Conservation (phyloP, 2,113 vertebrate genomes). For the Cathartes aura region DNA sequence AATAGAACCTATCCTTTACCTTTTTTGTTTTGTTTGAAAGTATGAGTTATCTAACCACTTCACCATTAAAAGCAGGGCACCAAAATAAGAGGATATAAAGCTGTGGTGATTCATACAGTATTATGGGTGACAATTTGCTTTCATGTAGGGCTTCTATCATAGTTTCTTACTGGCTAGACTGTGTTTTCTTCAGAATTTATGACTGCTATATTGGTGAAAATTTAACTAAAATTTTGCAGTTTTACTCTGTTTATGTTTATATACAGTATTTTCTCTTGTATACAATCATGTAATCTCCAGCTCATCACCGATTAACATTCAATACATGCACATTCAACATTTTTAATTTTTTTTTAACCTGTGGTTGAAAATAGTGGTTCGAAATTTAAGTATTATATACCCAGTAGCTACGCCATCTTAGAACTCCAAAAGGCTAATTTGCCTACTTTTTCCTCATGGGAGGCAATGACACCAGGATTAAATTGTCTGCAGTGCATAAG, state of each 20-base stretch:
- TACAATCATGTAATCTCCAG: background rate
- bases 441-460: background rate
- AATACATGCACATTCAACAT: background rate
- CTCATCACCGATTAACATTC: background rate
- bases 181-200: background rate
- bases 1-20: background rate
- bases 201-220: background rate
- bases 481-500: background rate
- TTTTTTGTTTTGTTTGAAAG: background rate
- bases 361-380: background rate
- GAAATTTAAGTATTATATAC: background rate
- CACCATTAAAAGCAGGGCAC: background rate
- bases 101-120: background rate
- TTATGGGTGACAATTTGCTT: background rate
- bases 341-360: background rate
- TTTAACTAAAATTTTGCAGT: background rate
- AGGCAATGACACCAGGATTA: background rate
- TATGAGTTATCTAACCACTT: background rate
- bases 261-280: background rate
- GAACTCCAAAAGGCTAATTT: background rate
- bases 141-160: background rate
- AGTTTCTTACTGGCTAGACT: background rate
- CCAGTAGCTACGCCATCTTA: background rate
- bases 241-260: background rate
- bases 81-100: background rate